These are phyloP conservation scores for Argopecten irradians DNA, from an alignment of 1,140 invertebrate genomes.

Conservation along the genomic window DNA sequence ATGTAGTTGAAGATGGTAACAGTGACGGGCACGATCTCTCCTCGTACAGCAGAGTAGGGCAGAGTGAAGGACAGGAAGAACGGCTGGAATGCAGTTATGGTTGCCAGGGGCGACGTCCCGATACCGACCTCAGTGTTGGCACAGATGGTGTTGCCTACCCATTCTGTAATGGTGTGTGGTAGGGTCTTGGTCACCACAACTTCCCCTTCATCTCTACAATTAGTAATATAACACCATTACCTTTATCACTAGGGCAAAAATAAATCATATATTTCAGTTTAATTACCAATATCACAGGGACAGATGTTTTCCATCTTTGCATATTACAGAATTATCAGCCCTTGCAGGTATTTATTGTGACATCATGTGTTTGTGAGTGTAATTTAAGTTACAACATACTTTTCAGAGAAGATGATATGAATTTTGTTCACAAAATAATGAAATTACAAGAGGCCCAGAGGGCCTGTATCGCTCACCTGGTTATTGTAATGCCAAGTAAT, in stretches of 20 bases:
- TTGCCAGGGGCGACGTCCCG: slow-evolving; percentile 82
- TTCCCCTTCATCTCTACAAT: slow-evolving; percentile 78
- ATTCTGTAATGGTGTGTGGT: slow-evolving; percentile 94
- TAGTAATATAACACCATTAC: not conserved
- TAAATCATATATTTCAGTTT: too few species aligned
- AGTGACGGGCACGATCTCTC: slow-evolving; percentile 92
- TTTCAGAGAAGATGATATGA: too few species aligned
- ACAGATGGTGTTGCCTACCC: slow-evolving; percentile 95
- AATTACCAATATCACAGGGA: too few species aligned
- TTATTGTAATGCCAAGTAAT: too few species aligned
- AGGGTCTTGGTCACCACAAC: slow-evolving; percentile 79
- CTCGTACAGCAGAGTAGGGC: slow-evolving; percentile 92
- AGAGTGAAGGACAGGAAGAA: slow-evolving; percentile 92
- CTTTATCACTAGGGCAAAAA: not conserved
- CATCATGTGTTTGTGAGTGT: too few species aligned
- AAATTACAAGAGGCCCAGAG: too few species aligned
- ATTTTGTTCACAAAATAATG: too few species aligned
- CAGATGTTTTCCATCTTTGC: too few species aligned
- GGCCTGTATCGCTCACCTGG: too few species aligned
- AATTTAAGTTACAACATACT: too few species aligned
- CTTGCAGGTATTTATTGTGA: too few species aligned
- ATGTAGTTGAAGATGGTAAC: slow-evolving; percentile 96
- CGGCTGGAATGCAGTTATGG: slow-evolving; percentile 90
- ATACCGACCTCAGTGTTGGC: slow-evolving; percentile 90
- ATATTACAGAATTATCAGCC: too few species aligned